Evolutionary conservation across 2,797 vertebrate species (phyloP), one percentile per base, ranked within the genome.

Genomic region (Manis javanica): DNA sequence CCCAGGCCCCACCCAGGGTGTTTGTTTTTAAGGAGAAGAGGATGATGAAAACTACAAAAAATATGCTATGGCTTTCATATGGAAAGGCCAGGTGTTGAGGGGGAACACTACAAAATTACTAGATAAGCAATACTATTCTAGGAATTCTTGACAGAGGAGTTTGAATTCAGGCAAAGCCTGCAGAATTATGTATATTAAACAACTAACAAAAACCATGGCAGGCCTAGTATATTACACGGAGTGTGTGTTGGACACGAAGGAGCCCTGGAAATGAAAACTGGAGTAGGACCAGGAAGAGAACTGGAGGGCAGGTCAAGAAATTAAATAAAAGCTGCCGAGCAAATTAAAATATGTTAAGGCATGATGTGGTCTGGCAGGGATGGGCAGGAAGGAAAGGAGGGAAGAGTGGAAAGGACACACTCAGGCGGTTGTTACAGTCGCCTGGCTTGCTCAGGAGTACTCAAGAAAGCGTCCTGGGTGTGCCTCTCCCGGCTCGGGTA

Each of bases 81-180:
- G 57, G n/a, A 53, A 92, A 92, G 26, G 34, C 29, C 78, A 85
- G 46, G 63, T 23, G 34, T 53, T 31, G 16, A 68, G 61, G 12
- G 31, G 64, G 89, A 84, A 91, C 3, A 34, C 10, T 37, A 61
- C 69, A 87, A 87, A 86, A 69, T 59, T 68, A 74, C 39, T 87
- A 13, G 26, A 39, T 66, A 75, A 84, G 53, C 61, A 81, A 37
- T 31, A 23, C 55, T 57, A 34, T 42, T 51, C 39, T 23, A 77
- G 66, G 53, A 64, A 75, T 89, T 85, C 93, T 46, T 85, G 5
- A 74, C 55, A 66, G 0, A 61, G 39, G 63, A 82, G 49, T 94
- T 69, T 87, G 29, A 92, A 75, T 87, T 72, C 74, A 95, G 90
- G 69, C 7, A 83, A 96, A 3, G 24, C 79, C 51, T 92, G 74